A percentile compares a stretch with the other conserved stretches of the same genome.
phyloP scores from a whole-genome alignment of 1,140 invertebrate species.

The Diprion similis region DNA sequence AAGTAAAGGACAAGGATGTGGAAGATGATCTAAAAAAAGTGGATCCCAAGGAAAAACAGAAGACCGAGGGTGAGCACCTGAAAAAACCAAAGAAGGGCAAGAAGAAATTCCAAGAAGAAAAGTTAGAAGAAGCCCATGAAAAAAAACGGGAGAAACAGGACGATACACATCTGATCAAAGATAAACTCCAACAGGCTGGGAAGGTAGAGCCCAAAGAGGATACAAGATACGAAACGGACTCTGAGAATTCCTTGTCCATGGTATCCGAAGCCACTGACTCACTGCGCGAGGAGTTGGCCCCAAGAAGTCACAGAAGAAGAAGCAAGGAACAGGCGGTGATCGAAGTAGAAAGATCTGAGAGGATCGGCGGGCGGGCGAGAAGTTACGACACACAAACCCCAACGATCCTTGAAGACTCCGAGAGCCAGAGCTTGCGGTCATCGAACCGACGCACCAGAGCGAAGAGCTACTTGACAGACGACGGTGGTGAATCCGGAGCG shows the following conservation, averaged over 20 bases:
- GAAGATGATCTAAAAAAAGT: constrained; percentile 9
- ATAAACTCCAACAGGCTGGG: neutral
- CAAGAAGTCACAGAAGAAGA: constrained; percentile 19
- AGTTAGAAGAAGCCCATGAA: constrained; percentile 20
- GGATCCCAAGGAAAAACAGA: constrained; percentile 18
- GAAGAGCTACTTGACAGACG: constrained; percentile 8
- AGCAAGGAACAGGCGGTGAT: constrained; percentile 20
- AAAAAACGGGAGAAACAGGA: constrained; percentile 21
- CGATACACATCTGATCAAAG: constrained; percentile 16
- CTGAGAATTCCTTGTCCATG: constrained; percentile 41
- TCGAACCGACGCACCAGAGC: neutral
- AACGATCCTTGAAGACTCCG: neutral
- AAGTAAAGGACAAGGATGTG: constrained; percentile 12
- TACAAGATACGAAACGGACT: constrained; percentile 25
- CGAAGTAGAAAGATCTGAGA: constrained; percentile 21
- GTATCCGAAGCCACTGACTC: constrained; percentile 43
- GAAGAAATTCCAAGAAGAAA: constrained; percentile 26
- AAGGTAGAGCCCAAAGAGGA: neutral
- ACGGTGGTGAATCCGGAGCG: neutral
- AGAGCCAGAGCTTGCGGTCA: neutral
- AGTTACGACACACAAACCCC: constrained; percentile 14
- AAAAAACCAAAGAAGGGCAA: constrained; percentile 7
- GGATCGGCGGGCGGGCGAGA: constrained; percentile 21
- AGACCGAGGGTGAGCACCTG: neutral
- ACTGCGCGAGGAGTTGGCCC: constrained; percentile 19